Percentiles rank a stretch among this genome's conserved stretches.
phyloP scores from a whole-genome alignment of 2,113 vertebrate genomes.

The Ciconia stormi region DNA sequence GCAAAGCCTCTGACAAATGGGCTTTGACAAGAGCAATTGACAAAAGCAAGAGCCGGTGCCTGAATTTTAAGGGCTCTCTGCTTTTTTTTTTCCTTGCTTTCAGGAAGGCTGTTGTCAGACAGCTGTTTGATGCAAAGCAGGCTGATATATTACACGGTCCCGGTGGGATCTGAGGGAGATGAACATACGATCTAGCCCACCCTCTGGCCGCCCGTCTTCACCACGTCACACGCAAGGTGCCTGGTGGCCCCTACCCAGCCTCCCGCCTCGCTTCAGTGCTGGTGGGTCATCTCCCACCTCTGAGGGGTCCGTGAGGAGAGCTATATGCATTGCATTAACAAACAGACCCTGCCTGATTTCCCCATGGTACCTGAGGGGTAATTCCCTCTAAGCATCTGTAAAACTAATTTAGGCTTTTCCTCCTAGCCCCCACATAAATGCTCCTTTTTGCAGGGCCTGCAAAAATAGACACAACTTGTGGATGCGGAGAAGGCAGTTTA shows the following conservation, averaged over 20 bases:
- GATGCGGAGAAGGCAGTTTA: neutral
- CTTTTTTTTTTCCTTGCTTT: neutral
- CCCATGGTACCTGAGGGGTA: neutral
- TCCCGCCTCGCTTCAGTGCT: neutral
- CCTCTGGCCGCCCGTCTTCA: neutral
- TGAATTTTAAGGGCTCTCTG: neutral
- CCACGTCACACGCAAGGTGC: neutral
- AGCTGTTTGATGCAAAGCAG: conserved; percentile 24
- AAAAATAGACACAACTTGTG: neutral
- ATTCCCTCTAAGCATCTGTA: neutral
- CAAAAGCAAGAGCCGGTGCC: conserved; percentile 7
- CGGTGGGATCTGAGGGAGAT: neutral
- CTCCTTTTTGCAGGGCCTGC: neutral
- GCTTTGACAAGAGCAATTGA: conserved; percentile 25
- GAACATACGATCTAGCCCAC: fast-evolving
- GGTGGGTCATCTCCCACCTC: neutral
- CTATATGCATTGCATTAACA: neutral
- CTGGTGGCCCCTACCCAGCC: neutral
- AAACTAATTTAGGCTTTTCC: conserved; percentile 16
- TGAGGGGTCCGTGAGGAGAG: neutral
- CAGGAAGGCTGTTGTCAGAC: neutral
- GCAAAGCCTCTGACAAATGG: conserved; percentile 41
- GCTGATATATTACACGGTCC: neutral
- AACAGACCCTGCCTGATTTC: neutral
- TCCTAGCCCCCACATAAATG: neutral